Conservation (phyloP, 2,888 invertebrate species). For the Polietes domitor region DNA sequence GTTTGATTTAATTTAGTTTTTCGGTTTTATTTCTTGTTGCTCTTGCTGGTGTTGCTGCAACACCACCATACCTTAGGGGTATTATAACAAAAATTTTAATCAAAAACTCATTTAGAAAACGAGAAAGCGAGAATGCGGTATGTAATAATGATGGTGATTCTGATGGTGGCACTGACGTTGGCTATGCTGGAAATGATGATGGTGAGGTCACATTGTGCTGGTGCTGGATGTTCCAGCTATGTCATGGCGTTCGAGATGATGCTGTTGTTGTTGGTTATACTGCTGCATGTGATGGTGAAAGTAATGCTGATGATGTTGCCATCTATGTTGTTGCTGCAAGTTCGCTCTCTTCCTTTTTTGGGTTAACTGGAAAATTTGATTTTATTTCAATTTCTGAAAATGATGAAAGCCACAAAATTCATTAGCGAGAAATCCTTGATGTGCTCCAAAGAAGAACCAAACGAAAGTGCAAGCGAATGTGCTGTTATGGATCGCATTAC, state of each 20-base stretch:
- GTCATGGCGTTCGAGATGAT: background rate
- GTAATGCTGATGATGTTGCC: background rate
- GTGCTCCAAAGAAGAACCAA: background rate
- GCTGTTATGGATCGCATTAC: background rate
- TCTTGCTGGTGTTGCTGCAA: background rate
- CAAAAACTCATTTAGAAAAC: constrained; percentile 67
- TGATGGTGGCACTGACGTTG: background rate
- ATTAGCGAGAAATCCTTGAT: constrained; percentile 62
- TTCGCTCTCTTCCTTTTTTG: constrained; percentile 25
- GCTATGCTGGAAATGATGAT: background rate
- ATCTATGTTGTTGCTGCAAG: background rate
- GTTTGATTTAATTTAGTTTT: constrained; percentile 24
- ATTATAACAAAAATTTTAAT: constrained; percentile 62
- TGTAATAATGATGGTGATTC: background rate
- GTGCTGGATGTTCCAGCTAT: background rate
- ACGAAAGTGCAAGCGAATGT: background rate
- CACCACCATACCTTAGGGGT: constrained; percentile 37
- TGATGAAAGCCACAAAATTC: constrained; percentile 64
- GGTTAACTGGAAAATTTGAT: constrained; percentile 65
- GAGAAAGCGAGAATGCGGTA: background rate
- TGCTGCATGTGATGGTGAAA: background rate
- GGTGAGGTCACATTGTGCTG: background rate
- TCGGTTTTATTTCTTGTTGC: background rate
- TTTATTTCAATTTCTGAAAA: constrained; percentile 64
- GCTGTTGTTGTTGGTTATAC: background rate